A percentile compares a stretch with the other conserved stretches of the same genome.
phyloP scores from a whole-genome alignment of 2,888 invertebrate genomes.

The Thysanoteuthis rhombus region DNA sequence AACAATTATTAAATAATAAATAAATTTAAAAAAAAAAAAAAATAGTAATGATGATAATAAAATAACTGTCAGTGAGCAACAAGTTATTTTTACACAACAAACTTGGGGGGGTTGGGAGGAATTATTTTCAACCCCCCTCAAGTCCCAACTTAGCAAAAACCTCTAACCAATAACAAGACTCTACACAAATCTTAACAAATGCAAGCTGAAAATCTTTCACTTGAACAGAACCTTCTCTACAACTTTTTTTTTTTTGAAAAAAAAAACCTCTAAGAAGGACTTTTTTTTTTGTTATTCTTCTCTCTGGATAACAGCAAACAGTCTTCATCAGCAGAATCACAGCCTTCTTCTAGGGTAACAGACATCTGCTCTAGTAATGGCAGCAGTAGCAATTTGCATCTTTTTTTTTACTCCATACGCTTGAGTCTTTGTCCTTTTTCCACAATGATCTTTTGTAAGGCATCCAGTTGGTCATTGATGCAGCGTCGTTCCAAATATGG shows the following conservation, averaged over 20 bases:
- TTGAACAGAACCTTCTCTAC: not conserved
- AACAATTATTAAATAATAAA: not conserved
- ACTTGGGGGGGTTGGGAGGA: not conserved
- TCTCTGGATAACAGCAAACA: not conserved
- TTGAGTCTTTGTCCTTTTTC: conserved; percentile 18
- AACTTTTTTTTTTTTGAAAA: not conserved
- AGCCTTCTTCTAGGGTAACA: not conserved
- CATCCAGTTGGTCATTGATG: conserved; percentile 20
- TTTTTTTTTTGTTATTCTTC: not conserved
- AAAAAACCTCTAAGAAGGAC: no score
- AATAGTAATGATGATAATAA: not conserved
- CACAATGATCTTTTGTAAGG: conserved; percentile 1
- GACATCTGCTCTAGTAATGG: not conserved
- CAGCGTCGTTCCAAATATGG: conserved; percentile 46
- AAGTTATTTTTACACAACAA: not conserved
- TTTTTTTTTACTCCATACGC: not conserved
- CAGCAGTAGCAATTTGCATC: not conserved
- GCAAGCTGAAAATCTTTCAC: not conserved
- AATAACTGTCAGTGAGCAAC: not conserved
- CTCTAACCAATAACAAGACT: not conserved
- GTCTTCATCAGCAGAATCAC: not conserved
- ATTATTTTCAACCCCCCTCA: not conserved
- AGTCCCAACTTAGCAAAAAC: not conserved
- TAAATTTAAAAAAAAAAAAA: not conserved
- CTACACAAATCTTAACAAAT: not conserved